These are phyloP conservation scores for Strigamia maritima DNA, from an alignment of 2,888 invertebrate genomes.

Conservation along the genomic window DNA sequence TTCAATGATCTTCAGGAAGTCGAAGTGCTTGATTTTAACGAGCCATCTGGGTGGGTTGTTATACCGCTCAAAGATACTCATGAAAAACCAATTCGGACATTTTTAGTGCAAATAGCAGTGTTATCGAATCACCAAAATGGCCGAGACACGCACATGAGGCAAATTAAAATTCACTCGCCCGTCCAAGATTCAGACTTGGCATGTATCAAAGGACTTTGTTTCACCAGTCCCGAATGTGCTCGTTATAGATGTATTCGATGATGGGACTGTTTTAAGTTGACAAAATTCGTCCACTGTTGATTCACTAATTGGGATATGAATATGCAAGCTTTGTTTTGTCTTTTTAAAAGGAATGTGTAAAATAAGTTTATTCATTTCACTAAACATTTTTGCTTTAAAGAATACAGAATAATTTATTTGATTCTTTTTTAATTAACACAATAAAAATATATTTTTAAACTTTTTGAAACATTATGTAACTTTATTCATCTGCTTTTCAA, in stretches of 20 bases:
- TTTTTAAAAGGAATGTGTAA: too few relatives aligned
- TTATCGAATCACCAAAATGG: constrained; percentile 99
- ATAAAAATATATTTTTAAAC: neutral
- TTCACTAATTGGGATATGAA: too few relatives aligned
- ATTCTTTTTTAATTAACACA: too few relatives aligned
- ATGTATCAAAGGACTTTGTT: constrained; percentile 61
- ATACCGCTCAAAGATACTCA: constrained; percentile 83
- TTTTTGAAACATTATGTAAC: neutral
- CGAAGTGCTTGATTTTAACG: constrained; percentile 86
- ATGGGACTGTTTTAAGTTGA: constrained; percentile 44
- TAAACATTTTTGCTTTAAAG: too few relatives aligned
- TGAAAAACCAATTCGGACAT: constrained; percentile 84
- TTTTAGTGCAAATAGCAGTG: constrained; percentile 94
- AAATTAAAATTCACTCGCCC: constrained; percentile 93
- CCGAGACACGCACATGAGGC: constrained; percentile 94
- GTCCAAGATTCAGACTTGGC: constrained; percentile 52
- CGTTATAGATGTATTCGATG: constrained; percentile 77
- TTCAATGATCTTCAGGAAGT: constrained; percentile 95
- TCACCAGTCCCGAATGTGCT: constrained; percentile 76
- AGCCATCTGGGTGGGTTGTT: constrained; percentile 95
- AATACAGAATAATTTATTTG: too few relatives aligned
- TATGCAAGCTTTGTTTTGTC: too few relatives aligned
- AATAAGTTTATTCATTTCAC: too few relatives aligned
- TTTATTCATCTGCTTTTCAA: neutral
- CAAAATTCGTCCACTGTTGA: too few relatives aligned